Conservation (phyloP, 2,113 vertebrate genomes). For the Mesitornis unicolor region DNA sequence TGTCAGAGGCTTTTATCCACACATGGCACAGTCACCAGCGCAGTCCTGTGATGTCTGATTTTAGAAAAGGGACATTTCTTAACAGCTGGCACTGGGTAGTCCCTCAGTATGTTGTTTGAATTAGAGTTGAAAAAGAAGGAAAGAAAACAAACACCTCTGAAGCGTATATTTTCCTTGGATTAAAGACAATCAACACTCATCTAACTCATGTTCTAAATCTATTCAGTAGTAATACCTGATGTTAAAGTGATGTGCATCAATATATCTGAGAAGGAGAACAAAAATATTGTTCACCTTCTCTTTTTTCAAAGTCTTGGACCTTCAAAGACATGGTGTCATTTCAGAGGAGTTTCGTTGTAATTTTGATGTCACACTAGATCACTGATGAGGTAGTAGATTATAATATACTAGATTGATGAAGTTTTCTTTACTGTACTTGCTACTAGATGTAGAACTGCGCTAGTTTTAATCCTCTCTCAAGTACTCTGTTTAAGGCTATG, state of each 20-base stretch:
- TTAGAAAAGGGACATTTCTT: not conserved
- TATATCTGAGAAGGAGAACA: not conserved
- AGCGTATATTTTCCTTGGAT: not conserved
- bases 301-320: not conserved
- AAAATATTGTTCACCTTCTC: not conserved
- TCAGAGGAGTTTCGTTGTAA: not conserved
- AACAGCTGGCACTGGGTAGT: not conserved
- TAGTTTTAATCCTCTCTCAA: not conserved
- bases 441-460: not conserved
- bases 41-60: not conserved
- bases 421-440: not conserved
- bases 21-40: accelerated
- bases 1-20: not conserved
- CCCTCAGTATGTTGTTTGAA: not conserved
- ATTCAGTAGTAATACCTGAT: not conserved
- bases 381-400: not conserved
- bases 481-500: not conserved
- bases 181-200: not conserved
- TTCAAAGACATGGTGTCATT: not conserved
- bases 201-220: not conserved
- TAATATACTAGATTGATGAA: not conserved
- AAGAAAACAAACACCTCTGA: not conserved
- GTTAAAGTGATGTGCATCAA: not conserved
- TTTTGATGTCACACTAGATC: not conserved
- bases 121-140: not conserved